phyloP scores from a whole-genome alignment of 2,888 invertebrate species.

The Drosophila quinaria region DNA sequence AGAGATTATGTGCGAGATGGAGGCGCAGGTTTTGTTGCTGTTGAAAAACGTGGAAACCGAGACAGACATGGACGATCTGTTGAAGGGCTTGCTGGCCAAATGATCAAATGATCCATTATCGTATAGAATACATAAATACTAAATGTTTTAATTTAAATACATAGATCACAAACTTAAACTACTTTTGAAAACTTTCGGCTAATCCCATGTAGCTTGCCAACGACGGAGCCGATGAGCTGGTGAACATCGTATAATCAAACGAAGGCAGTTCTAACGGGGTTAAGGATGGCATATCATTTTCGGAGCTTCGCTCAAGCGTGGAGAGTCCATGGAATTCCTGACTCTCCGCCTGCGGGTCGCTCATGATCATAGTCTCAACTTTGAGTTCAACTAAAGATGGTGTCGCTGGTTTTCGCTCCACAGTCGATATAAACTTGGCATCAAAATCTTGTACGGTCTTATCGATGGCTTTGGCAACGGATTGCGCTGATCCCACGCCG shows the following conservation, averaged over 20 bases:
- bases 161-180: constrained; percentile 32
- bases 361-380: constrained; percentile 48
- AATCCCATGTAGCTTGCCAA: constrained; percentile 63
- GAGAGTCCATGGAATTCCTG: constrained; percentile 35
- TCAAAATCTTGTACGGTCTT: constrained; percentile 83
- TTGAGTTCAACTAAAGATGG: constrained; percentile 49
- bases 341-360: constrained; percentile 40
- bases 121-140: constrained; percentile 16
- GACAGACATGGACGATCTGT: constrained; percentile 84
- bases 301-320: constrained; percentile 35
- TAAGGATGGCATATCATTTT: constrained; percentile 78
- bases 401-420: constrained; percentile 25
- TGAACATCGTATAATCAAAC: constrained; percentile 80
- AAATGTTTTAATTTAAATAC: constrained; percentile 29
- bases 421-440: constrained; percentile 72
- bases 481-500: constrained; percentile 71
- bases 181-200: constrained; percentile 71
- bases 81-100: constrained; percentile 83
- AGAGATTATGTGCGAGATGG: constrained; percentile 89
- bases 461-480: constrained; percentile 83
- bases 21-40: constrained; percentile 87
- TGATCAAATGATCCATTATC: constrained; percentile 61
- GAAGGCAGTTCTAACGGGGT: constrained; percentile 83
- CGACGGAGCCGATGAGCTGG: constrained; percentile 69
- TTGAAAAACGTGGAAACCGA: constrained; percentile 85